A percentile compares a stretch with the other conserved stretches of the same genome.
Evolutionary conservation across 2,888 invertebrate species (phyloP).

Genomic region (Hirtodrosophila trivittata): DNA sequence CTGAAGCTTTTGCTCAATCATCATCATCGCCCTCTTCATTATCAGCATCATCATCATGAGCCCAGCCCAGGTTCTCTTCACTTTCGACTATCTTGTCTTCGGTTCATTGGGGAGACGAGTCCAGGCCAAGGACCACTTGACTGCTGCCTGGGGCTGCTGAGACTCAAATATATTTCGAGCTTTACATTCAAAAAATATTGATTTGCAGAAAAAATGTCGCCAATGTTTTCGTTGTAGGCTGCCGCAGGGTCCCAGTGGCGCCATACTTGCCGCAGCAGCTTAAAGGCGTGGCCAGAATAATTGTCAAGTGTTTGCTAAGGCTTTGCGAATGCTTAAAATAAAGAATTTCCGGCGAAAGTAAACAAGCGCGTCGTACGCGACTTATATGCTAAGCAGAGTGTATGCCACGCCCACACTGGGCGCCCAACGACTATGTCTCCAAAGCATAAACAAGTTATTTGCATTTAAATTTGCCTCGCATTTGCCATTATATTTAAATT

Average conservation of each 20-base stretch:
- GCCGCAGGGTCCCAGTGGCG: constrained; percentile 27
- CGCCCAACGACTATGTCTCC: background rate
- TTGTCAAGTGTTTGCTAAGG: constrained; percentile 11
- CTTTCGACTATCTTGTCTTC: too few relatives aligned
- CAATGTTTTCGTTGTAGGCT: constrained; percentile 1
- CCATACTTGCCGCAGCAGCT: constrained; percentile 22
- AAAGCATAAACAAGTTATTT: constrained; percentile 46
- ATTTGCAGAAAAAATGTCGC: constrained; percentile 49
- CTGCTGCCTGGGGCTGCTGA: too few relatives aligned
- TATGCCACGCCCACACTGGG: constrained; percentile 15
- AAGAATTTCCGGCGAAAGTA: constrained; percentile 14
- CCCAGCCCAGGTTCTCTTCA: too few relatives aligned
- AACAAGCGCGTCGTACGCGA: constrained; percentile 22
- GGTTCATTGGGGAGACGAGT: too few relatives aligned
- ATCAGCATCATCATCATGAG: too few relatives aligned
- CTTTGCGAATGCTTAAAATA: constrained; percentile 14
- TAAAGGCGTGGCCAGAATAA: constrained; percentile 18
- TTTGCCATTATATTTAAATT: constrained; percentile 37
- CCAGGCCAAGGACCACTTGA: too few relatives aligned
- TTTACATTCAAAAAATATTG: constrained; percentile 3
- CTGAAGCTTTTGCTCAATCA: constrained; percentile 6
- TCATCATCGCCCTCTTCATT: too few relatives aligned
- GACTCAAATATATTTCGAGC: too few relatives aligned
- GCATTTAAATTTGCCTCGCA: constrained; percentile 53
- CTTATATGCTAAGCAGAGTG: constrained; percentile 16